A percentile compares a stretch with the other conserved stretches of the same genome.
These are phyloP conservation scores for Petrocephalus microphthalmus DNA, from an alignment of 2,113 vertebrate species.

Conservation along the genomic window DNA sequence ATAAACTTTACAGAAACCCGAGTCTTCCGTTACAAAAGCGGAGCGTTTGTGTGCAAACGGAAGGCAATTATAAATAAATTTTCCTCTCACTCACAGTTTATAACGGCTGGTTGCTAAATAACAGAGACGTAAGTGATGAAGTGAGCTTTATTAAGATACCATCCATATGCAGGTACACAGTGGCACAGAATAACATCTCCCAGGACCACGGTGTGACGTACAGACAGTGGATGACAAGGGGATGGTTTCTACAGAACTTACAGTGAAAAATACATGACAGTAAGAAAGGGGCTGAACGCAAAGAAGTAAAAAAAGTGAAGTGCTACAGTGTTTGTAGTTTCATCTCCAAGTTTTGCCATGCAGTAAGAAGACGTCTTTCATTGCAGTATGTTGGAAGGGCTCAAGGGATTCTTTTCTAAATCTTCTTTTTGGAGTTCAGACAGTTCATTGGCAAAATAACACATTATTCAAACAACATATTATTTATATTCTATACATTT, in stretches of 20 bases:
- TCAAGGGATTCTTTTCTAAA: background rate
- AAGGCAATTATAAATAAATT: background rate
- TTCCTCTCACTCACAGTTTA: background rate
- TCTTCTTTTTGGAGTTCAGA: background rate
- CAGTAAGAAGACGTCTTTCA: background rate
- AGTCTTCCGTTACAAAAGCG: background rate
- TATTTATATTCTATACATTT: background rate
- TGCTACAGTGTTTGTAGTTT: background rate
- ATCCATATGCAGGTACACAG: background rate
- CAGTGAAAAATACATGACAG: background rate
- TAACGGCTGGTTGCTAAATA: background rate
- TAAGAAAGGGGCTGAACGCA: background rate
- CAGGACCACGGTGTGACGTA: background rate
- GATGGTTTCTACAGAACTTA: background rate
- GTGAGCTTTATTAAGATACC: background rate
- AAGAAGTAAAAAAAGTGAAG: background rate
- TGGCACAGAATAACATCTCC: background rate
- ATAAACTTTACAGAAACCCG: background rate
- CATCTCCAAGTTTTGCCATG: background rate
- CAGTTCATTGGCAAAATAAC: background rate
- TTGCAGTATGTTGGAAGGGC: background rate
- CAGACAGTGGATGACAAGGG: background rate
- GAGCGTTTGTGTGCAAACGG: background rate
- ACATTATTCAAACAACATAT: background rate
- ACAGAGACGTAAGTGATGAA: background rate